phyloP scores from a whole-genome alignment of 2,113 vertebrate species.

The Ornithorhynchus anatinus region DNA sequence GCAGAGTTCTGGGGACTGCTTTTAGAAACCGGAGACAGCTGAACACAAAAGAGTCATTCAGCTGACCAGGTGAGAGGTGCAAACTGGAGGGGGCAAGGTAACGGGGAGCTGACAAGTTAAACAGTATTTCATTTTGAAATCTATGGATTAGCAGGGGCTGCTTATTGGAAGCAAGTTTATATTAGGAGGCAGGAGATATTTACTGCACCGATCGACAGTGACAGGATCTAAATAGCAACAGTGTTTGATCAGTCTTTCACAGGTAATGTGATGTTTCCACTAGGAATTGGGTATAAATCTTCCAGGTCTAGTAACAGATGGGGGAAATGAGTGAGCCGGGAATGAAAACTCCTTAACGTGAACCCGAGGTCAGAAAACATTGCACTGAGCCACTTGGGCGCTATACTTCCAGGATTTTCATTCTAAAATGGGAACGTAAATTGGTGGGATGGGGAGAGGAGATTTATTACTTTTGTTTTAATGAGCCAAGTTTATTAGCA shows the following conservation, averaged over 20 bases:
- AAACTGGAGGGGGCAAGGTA: conserved; percentile 7
- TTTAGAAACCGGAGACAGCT: not conserved
- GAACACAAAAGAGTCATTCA: conserved; percentile 63
- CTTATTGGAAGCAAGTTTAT: conserved; percentile 21
- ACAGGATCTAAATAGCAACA: conserved; percentile 47
- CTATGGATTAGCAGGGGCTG: conserved; percentile 34
- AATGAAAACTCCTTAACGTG: conserved; percentile 12
- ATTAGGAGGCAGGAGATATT: conserved; percentile 45
- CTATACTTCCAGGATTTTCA: too few species aligned
- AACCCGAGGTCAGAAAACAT: not conserved
- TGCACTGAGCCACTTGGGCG: not conserved
- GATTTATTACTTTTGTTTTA: too few species aligned
- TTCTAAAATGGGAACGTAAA: too few species aligned
- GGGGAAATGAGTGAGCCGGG: not conserved
- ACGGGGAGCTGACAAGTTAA: conserved; percentile 35
- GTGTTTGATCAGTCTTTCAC: conserved; percentile 53
- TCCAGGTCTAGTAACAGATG: conserved; percentile 14
- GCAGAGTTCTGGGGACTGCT: conserved; percentile 33
- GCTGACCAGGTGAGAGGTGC: conserved; percentile 33
- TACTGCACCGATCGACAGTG: conserved; percentile 22
- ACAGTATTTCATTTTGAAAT: conserved; percentile 54
- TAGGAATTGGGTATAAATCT: conserved; percentile 57
- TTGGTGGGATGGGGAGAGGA: too few species aligned
- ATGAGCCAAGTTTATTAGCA: too few species aligned
- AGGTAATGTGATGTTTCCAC: conserved; percentile 57